Percentiles rank a stretch among this genome's conserved stretches.
These are phyloP conservation scores for Acanthoscelides obtectus DNA, from an alignment of 2,888 invertebrate genomes.

Conservation along the genomic window DNA sequence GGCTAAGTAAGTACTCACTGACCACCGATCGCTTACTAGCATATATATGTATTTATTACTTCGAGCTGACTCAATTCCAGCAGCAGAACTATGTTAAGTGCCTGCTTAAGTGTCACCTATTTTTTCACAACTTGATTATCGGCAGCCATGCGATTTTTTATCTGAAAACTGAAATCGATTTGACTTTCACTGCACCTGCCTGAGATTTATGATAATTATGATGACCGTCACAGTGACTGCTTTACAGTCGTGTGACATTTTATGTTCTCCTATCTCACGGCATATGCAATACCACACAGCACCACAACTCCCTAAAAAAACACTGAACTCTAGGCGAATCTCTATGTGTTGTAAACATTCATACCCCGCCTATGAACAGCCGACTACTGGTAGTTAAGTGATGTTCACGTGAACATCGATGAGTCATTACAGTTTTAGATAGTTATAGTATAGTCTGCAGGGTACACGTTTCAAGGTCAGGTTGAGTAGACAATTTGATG, in stretches of 20 bases:
- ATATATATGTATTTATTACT: background rate
- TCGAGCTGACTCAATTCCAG: background rate
- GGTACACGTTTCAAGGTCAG: too few species aligned
- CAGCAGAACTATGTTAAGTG: background rate
- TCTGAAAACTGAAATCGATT: slow-evolving; percentile 1
- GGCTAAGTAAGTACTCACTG: too few species aligned
- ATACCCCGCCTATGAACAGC: too few species aligned
- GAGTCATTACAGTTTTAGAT: too few species aligned
- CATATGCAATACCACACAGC: too few species aligned
- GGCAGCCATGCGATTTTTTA: background rate
- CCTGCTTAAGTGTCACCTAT: background rate
- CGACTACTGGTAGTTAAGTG: too few species aligned
- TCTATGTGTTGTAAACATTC: too few species aligned
- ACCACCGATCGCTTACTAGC: background rate
- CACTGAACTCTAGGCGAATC: too few species aligned
- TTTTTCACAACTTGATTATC: background rate
- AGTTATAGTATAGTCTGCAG: too few species aligned
- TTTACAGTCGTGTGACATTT: slow-evolving; percentile 6
- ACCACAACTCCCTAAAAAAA: too few species aligned
- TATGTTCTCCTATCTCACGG: background rate
- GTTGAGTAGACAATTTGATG: too few species aligned
- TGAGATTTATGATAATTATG: slow-evolving; percentile 20
- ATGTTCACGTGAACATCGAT: too few species aligned
- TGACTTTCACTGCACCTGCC: slow-evolving; percentile 22
- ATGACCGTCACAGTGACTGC: slow-evolving; percentile 13